A percentile compares a stretch with the other conserved stretches of the same genome.
These are phyloP conservation scores for Stomatorhinus walkeri DNA, from an alignment of 2,797 vertebrate species.

Conservation along the genomic window DNA sequence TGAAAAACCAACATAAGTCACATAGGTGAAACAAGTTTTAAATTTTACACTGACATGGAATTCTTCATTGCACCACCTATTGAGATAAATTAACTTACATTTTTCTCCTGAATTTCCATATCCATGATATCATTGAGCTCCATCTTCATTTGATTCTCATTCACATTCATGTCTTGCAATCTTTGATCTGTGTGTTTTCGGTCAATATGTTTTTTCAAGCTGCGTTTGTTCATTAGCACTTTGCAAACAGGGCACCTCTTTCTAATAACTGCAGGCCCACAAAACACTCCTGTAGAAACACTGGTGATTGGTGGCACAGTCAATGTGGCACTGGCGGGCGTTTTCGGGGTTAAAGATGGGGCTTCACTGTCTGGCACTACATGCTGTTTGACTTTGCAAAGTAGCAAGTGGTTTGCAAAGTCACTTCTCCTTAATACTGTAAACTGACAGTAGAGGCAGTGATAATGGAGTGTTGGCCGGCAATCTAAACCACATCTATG, in stretches of 20 bases:
- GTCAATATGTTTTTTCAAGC: constrained; percentile 8
- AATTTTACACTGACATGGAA: neutral
- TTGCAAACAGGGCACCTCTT: neutral
- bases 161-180: neutral
- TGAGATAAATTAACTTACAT: neutral
- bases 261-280: neutral
- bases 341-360: neutral
- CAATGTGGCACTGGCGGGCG: neutral
- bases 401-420: neutral
- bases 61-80: neutral
- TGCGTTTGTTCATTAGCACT: neutral
- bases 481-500: constrained; percentile 19
- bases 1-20: neutral
- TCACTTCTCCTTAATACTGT: constrained; percentile 6
- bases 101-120: neutral
- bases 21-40: neutral
- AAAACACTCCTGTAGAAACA: neutral
- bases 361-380: neutral
- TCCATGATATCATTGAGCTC: neutral
- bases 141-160: neutral
- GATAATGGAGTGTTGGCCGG: constrained; percentile 11
- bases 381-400: constrained; percentile 3
- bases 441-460: constrained; percentile 6
- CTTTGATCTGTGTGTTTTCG: neutral
- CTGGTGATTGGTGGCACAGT: neutral